Conservation (phyloP, 2,797 vertebrate genomes). For the Notoglanidium macrostoma region DNA sequence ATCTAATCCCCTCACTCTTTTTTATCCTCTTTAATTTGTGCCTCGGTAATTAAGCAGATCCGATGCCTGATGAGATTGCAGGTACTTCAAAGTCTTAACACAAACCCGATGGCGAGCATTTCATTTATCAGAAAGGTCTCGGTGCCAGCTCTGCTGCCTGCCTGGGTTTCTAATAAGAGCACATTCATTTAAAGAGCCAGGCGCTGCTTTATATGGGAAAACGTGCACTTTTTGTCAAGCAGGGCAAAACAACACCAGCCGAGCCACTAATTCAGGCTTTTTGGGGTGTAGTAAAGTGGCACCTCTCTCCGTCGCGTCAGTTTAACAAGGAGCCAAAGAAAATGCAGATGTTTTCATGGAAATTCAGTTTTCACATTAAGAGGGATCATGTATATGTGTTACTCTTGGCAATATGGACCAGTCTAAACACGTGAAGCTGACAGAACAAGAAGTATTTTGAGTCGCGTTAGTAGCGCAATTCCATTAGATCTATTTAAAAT, state of each 20-base stretch:
- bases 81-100: constrained; percentile 54
- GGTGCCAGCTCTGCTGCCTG: constrained; percentile 42
- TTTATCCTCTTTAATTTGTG: constrained; percentile 50
- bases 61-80: constrained; percentile 55
- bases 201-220: constrained; percentile 3
- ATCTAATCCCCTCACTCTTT: constrained; percentile 27
- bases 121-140: constrained; percentile 59
- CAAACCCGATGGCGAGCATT: constrained; percentile 49
- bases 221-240: constrained; percentile 32
- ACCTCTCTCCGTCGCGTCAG: background rate
- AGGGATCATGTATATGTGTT: background rate
- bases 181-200: constrained; percentile 49
- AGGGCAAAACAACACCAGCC: constrained; percentile 16
- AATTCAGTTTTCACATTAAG: background rate
- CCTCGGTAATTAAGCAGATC: constrained; percentile 54
- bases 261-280: constrained; percentile 8
- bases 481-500: constrained; percentile 27
- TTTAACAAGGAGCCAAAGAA: constrained; percentile 26
- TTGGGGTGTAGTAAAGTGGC: constrained; percentile 18
- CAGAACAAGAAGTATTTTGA: background rate
- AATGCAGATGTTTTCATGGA: background rate
- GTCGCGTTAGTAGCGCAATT: background rate
- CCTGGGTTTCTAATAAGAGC: constrained; percentile 55
- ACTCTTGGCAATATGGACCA: background rate
- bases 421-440: background rate